Evolutionary conservation across 2,113 vertebrate genomes (phyloP).

Genomic region (Mesocricetus auratus): DNA sequence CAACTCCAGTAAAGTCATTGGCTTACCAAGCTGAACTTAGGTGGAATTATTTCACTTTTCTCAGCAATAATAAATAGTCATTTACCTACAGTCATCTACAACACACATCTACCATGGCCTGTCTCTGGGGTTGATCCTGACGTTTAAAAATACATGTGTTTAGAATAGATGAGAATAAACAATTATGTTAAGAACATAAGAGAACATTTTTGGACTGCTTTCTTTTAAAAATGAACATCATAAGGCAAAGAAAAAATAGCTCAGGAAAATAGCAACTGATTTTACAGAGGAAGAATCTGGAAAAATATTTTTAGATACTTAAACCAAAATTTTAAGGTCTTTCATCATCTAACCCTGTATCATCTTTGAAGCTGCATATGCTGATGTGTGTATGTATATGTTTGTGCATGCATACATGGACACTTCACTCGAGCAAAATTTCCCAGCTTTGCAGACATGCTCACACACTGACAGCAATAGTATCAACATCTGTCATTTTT

Average conservation of each 20-base stretch:
- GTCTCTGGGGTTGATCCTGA: background rate
- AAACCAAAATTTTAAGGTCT: background rate
- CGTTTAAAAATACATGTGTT: background rate
- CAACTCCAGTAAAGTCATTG: background rate
- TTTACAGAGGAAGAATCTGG: background rate
- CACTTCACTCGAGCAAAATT: background rate
- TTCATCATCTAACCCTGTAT: too few species aligned
- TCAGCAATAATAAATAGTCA: background rate
- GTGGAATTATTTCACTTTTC: background rate
- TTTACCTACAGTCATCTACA: background rate
- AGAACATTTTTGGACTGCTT: background rate
- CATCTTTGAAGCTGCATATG: background rate
- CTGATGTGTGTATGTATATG: background rate
- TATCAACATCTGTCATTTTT: constrained; percentile 24
- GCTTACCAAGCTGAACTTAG: background rate
- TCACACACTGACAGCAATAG: background rate
- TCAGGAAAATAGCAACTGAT: background rate
- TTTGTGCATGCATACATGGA: background rate
- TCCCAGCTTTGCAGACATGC: background rate
- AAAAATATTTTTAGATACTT: constrained; percentile 1
- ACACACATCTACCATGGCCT: background rate
- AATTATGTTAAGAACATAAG: background rate
- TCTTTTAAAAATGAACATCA: background rate
- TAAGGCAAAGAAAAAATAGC: constrained; percentile 14
- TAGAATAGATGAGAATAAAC: background rate